Evolutionary conservation across 1,140 invertebrate species (phyloP), one percentile per base, ranked within the genome.

Genomic region (Hestina assimilis): DNA sequence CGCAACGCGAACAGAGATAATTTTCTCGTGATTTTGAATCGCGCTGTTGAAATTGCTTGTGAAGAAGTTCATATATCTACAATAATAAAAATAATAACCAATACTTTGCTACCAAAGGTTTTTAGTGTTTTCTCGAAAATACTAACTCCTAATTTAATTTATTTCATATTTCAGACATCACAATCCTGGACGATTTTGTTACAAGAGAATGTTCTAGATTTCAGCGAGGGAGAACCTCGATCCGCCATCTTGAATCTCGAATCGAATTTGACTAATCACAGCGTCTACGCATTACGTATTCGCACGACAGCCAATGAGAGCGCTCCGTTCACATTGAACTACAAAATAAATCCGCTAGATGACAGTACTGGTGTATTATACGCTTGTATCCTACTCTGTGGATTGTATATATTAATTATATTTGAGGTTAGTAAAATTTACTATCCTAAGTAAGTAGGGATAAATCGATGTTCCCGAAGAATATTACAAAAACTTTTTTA

Each of bases 351-450:
- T 0, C 92, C 93, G 0, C 91, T 94, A 24, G 91, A 93, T 62
- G 81, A 88, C 17, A 75, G 90, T n/a, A 89, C 92, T 54, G 94
- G 94, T 2, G 91, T 96, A 0, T 78, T 94, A 9, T 95, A 94
- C 74, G 95, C 94, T 0, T 92, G 92, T 9, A 48, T 92, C 0
- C 90, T 97, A 5, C 83, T 97, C 0, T 66, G 93, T 8, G 93
- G 93, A 0, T 86, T 97, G 3, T 97, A 97, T 59, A 66, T 94
- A 9, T 84, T 97, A 6, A 97, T 97, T 59, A 95, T 97, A 67
- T 96, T 96, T 87, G 96, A 97, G 89, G 94, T 95, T 76, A 89
- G 78, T 72, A 14, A 28, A 9, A 28, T 1, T 26, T 8, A 8
- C 6, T 6, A 28, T 28, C 8, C 1, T n/a, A 11, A 11, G 11